Percentiles rank a stretch among this genome's conserved stretches.
These are phyloP conservation scores for Pristionchus maxplancki DNA, from an alignment of 2,888 invertebrate species.

Conservation along the genomic window DNA sequence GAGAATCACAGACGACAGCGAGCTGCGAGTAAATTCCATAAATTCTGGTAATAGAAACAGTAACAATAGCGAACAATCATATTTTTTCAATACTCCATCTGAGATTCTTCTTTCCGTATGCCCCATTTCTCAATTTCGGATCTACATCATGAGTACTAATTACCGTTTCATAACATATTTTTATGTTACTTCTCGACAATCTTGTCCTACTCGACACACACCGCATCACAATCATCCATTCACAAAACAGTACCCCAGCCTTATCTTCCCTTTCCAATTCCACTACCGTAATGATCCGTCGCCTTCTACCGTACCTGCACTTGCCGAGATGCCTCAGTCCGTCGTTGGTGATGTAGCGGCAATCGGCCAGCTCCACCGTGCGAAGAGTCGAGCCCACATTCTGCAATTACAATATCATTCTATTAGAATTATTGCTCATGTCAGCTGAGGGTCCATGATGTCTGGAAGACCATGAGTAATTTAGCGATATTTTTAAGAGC, in stretches of 20 bases:
- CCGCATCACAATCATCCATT: too few relatives aligned
- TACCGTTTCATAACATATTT: background rate
- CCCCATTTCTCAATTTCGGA: too few relatives aligned
- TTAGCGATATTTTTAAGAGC: too few relatives aligned
- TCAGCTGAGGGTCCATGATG: too few relatives aligned
- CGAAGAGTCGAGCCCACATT: slow-evolving; percentile 27
- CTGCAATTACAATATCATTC: background rate
- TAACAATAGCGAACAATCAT: background rate
- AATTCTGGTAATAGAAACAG: too few relatives aligned
- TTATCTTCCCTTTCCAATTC: too few relatives aligned
- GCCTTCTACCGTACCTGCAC: slow-evolving; percentile 11
- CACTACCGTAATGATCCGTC: too few relatives aligned
- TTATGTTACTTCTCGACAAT: background rate
- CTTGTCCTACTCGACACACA: background rate
- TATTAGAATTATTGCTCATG: too few relatives aligned
- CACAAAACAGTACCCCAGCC: background rate
- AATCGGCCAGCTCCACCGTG: background rate
- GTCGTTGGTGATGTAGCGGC: background rate
- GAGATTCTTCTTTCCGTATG: too few relatives aligned
- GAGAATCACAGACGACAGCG: background rate
- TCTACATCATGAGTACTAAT: too few relatives aligned
- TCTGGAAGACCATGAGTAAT: too few relatives aligned
- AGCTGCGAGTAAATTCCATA: background rate
- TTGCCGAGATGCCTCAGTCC: slow-evolving; percentile 34
- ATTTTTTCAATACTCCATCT: too few relatives aligned